phyloP scores from a whole-genome alignment of 2,113 vertebrate species.

The Mystacornis crossleyi region DNA sequence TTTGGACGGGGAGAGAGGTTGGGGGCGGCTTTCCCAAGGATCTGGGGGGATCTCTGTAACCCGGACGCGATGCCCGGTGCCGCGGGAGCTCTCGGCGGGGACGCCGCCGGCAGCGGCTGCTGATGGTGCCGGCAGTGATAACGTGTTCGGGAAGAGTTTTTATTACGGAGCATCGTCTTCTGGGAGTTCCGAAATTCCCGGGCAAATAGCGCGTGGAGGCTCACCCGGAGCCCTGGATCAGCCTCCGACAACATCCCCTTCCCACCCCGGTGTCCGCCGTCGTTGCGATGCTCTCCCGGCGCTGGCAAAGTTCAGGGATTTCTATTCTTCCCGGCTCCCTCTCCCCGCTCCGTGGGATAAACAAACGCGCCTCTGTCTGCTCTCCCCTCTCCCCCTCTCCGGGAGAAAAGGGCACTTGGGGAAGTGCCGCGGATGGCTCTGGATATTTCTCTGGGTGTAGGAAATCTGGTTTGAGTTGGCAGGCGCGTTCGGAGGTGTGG shows the following conservation, averaged over 20 bases:
- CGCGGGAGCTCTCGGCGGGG: neutral
- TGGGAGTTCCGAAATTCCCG: neutral
- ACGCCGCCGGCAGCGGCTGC: neutral
- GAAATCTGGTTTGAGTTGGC: conserved; percentile 34
- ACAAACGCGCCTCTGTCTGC: conserved; percentile 33
- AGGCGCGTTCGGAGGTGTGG: conserved; percentile 5
- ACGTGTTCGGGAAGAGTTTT: neutral
- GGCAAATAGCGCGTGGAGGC: neutral
- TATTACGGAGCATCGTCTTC: neutral
- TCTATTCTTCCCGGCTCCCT: neutral
- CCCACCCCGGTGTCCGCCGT: neutral
- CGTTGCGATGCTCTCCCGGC: neutral
- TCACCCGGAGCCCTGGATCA: neutral
- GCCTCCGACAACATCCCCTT: neutral
- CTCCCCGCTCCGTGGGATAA: neutral
- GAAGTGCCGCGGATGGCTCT: neutral
- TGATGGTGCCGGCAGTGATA: neutral
- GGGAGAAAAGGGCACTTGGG: neutral
- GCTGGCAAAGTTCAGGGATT: neutral
- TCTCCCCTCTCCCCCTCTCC: neutral
- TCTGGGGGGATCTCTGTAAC: neutral
- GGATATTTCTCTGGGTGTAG: neutral
- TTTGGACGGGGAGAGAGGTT: neutral
- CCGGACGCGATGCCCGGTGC: neutral
- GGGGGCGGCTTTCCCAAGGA: neutral